Evolutionary conservation across 2,888 invertebrate genomes (phyloP).

Genomic region (Agrotis exclamationis): DNA sequence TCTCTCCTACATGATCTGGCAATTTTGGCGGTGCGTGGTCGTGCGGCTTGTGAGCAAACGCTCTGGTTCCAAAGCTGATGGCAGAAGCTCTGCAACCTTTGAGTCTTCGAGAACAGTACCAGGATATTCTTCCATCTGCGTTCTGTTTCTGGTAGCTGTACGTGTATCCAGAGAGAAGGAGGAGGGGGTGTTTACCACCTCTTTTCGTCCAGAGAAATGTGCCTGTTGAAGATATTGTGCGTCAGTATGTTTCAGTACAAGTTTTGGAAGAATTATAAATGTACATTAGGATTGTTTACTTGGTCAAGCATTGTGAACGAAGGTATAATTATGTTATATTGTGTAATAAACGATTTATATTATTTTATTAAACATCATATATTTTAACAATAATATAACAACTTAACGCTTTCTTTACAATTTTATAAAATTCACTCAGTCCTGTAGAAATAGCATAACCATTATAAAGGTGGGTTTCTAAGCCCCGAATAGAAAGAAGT

Average conservation of each 20-base stretch:
- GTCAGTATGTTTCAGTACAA: conserved; percentile 41
- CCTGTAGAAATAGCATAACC: not conserved
- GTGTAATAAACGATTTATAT: conserved; percentile 30
- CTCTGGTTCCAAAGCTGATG: conserved; percentile 79
- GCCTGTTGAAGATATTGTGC: conserved; percentile 70
- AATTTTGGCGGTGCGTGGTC: conserved; percentile 83
- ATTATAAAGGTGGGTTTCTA: not conserved
- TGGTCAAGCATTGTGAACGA: conserved; percentile 21
- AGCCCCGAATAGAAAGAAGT: too few relatives aligned
- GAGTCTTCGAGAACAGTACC: conserved; percentile 87
- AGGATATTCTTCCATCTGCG: conserved; percentile 84
- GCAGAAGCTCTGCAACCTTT: conserved; percentile 86
- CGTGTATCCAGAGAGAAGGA: conserved; percentile 82
- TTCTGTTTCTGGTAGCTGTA: conserved; percentile 87
- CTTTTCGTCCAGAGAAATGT: conserved; percentile 85
- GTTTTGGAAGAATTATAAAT: not conserved
- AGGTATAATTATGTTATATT: conserved; percentile 7
- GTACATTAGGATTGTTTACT: not conserved
- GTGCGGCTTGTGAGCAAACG: conserved; percentile 77
- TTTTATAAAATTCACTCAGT: conserved; percentile 25
- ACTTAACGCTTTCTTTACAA: conserved; percentile 28
- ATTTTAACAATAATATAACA: conserved; percentile 25
- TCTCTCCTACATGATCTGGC: conserved; percentile 59
- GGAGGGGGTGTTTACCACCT: conserved; percentile 85
- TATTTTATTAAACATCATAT: conserved; percentile 14